Evolutionary conservation across 1,140 invertebrate genomes (phyloP).

Genomic region (Hylyphantes graminicola): DNA sequence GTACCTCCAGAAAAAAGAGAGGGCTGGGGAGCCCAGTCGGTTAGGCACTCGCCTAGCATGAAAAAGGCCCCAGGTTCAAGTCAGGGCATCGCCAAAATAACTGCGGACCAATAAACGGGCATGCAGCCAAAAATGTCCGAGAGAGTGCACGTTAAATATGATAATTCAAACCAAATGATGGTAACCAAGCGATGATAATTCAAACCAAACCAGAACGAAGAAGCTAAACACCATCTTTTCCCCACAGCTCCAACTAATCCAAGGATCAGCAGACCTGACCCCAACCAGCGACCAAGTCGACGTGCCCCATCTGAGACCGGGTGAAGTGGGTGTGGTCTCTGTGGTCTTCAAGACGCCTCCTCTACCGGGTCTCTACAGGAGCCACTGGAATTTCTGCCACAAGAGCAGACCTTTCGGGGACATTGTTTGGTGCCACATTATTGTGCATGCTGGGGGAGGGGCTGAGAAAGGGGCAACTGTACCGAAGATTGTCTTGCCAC

Average conservation of each 20-base stretch:
- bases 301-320: slow-evolving; percentile 63
- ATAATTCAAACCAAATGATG: no score
- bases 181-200: no score
- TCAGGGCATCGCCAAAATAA: no score
- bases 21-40: no score
- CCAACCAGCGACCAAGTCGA: slow-evolving; percentile 35
- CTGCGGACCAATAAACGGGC: no score
- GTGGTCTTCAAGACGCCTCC: slow-evolving; percentile 65
- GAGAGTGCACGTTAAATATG: no score
- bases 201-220: no score
- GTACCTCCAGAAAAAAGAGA: no score
- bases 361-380: slow-evolving; percentile 66
- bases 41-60: no score
- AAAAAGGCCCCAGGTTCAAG: no score
- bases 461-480: background rate
- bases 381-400: slow-evolving; percentile 67
- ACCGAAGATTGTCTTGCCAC: background rate
- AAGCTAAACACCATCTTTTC: no score
- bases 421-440: slow-evolving; percentile 67
- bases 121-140: no score
- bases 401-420: slow-evolving; percentile 66
- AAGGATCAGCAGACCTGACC: slow-evolving; percentile 18
- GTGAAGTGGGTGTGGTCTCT: slow-evolving; percentile 65
- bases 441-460: slow-evolving; percentile 50
- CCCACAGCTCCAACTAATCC: slow-evolving; percentile 23